Conservation (phyloP, 1,140 invertebrate genomes). For the Rhagoletis pomonella region DNA sequence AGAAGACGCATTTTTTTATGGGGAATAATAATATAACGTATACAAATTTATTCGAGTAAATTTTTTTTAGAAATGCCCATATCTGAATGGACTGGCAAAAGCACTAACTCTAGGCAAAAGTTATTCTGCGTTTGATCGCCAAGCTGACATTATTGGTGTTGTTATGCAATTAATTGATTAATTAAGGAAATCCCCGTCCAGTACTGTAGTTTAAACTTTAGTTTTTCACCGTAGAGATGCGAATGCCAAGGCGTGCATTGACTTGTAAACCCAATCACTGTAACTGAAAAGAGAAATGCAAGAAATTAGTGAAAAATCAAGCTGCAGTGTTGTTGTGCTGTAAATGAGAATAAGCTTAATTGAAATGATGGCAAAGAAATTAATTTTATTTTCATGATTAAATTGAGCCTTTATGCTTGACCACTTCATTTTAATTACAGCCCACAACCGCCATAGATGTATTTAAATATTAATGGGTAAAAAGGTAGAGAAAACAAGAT, state of each 20-base stretch:
- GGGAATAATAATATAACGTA: no score
- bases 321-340: neutral
- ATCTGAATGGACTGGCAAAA: no score
- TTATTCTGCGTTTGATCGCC: no score
- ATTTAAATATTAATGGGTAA: neutral
- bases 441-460: neutral
- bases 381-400: conserved; percentile 36
- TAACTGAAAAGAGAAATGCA: conserved; percentile 10
- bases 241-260: neutral
- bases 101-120: no score
- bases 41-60: no score
- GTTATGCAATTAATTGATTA: no score
- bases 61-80: no score
- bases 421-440: conserved; percentile 23
- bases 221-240: conserved; percentile 9
- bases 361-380: conserved; percentile 42
- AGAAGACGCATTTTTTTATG: no score
- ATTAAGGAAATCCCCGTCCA: no score
- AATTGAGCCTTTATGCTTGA: conserved; percentile 25
- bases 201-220: no score
- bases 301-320: conserved; percentile 15
- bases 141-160: no score
- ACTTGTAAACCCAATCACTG: neutral
- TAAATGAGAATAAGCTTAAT: conserved; percentile 24
- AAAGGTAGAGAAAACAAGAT: neutral